These are phyloP conservation scores for Hoplodrina ambigua DNA, from an alignment of 2,888 invertebrate species.

Conservation along the genomic window DNA sequence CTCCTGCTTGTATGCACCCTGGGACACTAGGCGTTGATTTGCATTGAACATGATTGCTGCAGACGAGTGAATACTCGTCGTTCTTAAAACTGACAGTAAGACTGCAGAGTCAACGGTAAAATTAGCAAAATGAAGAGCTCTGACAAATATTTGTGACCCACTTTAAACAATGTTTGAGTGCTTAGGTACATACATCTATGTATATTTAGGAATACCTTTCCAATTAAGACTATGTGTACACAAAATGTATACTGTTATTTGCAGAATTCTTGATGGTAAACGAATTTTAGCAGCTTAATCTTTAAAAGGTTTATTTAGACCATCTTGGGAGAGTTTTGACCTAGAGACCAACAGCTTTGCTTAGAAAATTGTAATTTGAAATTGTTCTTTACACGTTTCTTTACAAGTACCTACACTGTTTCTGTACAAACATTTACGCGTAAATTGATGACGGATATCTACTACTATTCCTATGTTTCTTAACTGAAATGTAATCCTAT, in stretches of 20 bases:
- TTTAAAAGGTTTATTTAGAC: slow-evolving; percentile 27
- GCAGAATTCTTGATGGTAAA: slow-evolving; percentile 20
- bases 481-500: too few relatives aligned
- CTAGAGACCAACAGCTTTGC: slow-evolving; percentile 26
- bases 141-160: slow-evolving; percentile 64
- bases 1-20: slow-evolving; percentile 1
- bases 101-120: slow-evolving; percentile 62
- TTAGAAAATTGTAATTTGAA: slow-evolving; percentile 38
- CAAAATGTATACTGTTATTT: slow-evolving; percentile 33
- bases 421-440: slow-evolving; percentile 16
- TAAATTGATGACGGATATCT: slow-evolving; percentile 2
- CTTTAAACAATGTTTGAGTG: slow-evolving; percentile 55
- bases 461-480: not conserved
- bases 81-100: slow-evolving; percentile 16
- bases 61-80: not conserved
- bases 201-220: slow-evolving; percentile 50
- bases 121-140: slow-evolving; percentile 60
- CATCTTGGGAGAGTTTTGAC: slow-evolving; percentile 30
- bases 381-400: slow-evolving; percentile 27
- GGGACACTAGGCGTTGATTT: not conserved
- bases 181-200: slow-evolving; percentile 42
- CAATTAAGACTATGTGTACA: slow-evolving; percentile 56
- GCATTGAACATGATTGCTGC: slow-evolving; percentile 1
- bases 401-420: not conserved
- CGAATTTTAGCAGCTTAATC: slow-evolving; percentile 25